These are phyloP conservation scores for Drosophila bipectinata DNA, from an alignment of 1,140 invertebrate species.

Conservation along the genomic window DNA sequence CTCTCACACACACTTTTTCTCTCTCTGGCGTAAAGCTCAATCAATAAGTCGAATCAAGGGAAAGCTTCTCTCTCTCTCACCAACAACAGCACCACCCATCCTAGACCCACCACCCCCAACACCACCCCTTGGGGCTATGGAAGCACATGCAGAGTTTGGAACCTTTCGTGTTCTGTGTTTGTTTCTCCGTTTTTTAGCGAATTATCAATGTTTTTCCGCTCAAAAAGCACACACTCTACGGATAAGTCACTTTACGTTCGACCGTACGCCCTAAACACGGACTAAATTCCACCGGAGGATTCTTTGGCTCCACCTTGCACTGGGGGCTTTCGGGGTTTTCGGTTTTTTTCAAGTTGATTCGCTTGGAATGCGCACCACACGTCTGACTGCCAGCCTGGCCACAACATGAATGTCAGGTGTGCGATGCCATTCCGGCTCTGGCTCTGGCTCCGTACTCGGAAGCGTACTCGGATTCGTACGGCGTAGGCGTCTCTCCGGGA, in stretches of 20 bases:
- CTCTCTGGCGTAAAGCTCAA: constrained; percentile 24
- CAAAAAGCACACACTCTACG: constrained; percentile 4
- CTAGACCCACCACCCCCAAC: neutral
- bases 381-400: constrained; percentile 78
- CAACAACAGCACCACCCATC: constrained; percentile 15
- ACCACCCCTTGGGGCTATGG: constrained; percentile 30
- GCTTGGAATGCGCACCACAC: constrained; percentile 61
- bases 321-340: constrained; percentile 32
- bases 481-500: constrained; percentile 47
- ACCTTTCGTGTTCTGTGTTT: constrained; percentile 9
- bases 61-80: constrained; percentile 9
- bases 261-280: constrained; percentile 14
- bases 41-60: constrained; percentile 29
- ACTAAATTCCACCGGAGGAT: constrained; percentile 2
- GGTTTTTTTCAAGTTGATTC: neutral
- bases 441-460: constrained; percentile 50
- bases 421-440: constrained; percentile 71
- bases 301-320: constrained; percentile 50
- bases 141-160: constrained; percentile 38
- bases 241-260: neutral
- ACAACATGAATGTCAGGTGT: constrained; percentile 82
- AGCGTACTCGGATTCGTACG: constrained; percentile 4
- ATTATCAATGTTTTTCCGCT: constrained; percentile 7
- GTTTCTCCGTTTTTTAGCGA: constrained; percentile 14
- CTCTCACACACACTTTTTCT: neutral